Evolutionary conservation across 1,140 invertebrate species (phyloP), one percentile per base, ranked within the genome.

Genomic region (Cotesia vestalis): DNA sequence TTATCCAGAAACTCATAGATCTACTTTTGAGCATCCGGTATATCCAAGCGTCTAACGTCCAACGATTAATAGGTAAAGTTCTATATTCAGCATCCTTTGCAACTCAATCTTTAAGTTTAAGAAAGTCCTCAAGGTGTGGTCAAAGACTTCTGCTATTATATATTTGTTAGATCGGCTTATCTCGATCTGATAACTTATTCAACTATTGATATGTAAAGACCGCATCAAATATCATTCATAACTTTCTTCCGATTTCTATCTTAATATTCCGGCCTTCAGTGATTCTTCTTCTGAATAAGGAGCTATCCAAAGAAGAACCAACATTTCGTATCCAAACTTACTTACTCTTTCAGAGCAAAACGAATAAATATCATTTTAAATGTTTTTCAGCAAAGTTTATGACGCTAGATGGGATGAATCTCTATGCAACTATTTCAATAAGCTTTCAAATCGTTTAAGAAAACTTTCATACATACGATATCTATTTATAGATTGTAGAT

Each of bases 21-120:
- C 53, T 66, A 63, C 27, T 46, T 62, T 53, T 46, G 34, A 14
- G 69, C 60, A 63, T 71, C 69, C 69, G 40, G 69, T 66, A 71
- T 35, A 66, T 53, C 36, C 62, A 62, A 59, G 35, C 17, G 63
- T 57, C 62, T 4, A 57, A 66, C 70, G 70, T 57, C 62, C 11
- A 57, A 66, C 62, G 70, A 71, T 71, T 66, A 71, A 71, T 71
- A 66, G 70, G 52, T 17, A 71, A 71, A 71, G 70, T 71, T 71
- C 55, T 27, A 27, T 66, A 34, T 34, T 36, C 14, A 52, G 57
- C 60, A 57, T 40, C 53, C 38, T 59, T 14, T 46, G 11, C 11
- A 8, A 46, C 27, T 27, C 27, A 27, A 27, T 27, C 27, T 46
- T 6, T 46, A 46, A 46, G 4, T 46, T 46, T 46, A 46, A 46